Percentiles rank a stretch among this genome's conserved stretches.
phyloP scores from a whole-genome alignment of 2,113 vertebrate species.

The Pelecanus crispus region DNA sequence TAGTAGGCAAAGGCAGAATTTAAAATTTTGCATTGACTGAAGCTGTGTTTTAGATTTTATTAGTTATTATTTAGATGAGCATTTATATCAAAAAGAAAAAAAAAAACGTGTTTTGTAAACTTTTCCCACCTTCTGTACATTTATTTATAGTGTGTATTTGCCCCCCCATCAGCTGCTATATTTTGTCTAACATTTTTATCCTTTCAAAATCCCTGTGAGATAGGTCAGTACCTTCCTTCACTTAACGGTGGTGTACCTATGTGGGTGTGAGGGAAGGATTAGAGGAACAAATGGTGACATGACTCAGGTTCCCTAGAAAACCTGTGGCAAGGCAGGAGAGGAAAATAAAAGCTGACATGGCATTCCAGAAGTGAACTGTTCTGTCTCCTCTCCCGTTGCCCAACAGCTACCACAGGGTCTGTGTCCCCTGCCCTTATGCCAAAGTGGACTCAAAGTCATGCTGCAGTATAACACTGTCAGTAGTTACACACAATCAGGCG shows the following conservation, averaged over 20 bases:
- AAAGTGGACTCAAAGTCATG: not conserved
- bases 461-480: not conserved
- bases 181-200: not conserved
- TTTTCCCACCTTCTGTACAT: not conserved
- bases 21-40: not conserved
- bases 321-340: not conserved
- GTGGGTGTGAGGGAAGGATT: not conserved
- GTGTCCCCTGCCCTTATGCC: not conserved
- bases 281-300: not conserved
- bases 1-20: not conserved
- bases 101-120: not conserved
- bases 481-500: rapidly evolving
- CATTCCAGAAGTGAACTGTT: not conserved
- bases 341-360: not conserved
- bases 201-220: not conserved
- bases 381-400: not conserved
- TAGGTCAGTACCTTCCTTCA: not conserved
- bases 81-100: not conserved
- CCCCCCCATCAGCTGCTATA: not conserved
- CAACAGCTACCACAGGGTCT: not conserved
- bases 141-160: not conserved
- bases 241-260: not conserved
- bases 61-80: not conserved
- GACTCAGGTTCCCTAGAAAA: not conserved
- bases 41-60: not conserved